Percentiles rank a stretch among this genome's conserved stretches.
Evolutionary conservation across 2,113 vertebrate species (phyloP).

Genomic region (Delphinus delphis): DNA sequence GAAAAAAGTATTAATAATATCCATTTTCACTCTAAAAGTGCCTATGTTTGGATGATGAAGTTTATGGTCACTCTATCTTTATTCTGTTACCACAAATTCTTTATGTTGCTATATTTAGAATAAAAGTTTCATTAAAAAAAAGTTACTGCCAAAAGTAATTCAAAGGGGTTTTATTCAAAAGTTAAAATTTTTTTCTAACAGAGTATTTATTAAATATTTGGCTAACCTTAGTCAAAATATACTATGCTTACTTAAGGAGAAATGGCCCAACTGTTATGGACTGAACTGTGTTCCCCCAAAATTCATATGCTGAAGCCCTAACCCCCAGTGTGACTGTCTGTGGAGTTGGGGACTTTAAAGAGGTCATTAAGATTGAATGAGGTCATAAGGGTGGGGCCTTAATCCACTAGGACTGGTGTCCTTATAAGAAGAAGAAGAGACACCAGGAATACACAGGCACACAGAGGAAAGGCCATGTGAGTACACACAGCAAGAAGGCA

Average conservation of each 20-base stretch:
- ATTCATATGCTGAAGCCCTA: background rate
- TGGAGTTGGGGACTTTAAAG: background rate
- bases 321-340: background rate
- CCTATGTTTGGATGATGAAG: background rate
- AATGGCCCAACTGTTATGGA: background rate
- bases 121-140: background rate
- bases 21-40: background rate
- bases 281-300: background rate
- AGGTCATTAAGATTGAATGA: background rate
- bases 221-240: background rate
- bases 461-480: background rate
- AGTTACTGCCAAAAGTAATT: background rate
- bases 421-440: background rate
- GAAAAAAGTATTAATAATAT: slow-evolving; percentile 8
- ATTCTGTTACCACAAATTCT: background rate
- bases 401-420: background rate
- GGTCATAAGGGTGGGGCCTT: background rate
- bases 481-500: background rate
- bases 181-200: background rate
- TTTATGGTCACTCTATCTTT: background rate
- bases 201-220: background rate
- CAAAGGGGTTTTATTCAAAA: slow-evolving; percentile 37
- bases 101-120: background rate
- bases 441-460: background rate
- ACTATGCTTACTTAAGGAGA: background rate